Base-by-base conservation (phyloP, 1,140 invertebrate genomes). In the Hypsibius dujardini region DNA sequence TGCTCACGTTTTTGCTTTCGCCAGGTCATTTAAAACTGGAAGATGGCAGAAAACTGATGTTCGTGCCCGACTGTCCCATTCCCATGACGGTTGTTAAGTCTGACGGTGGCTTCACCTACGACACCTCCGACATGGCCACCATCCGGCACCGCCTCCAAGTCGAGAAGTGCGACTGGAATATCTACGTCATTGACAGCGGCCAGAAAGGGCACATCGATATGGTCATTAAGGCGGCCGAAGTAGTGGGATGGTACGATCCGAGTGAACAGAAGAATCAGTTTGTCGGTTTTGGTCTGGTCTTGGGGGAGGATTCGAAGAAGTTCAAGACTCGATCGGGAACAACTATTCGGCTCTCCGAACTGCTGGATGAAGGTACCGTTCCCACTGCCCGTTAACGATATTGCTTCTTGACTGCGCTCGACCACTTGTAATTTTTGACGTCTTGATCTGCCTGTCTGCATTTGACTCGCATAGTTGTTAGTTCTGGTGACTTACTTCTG, bases 311-410 rank as follows among this genome's bases (percentile, higher is more conserved):
- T 82, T 94, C 90, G 78, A 99, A 98, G 78, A 98, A 98, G 80
- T 98, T 99, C 77, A 99, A 98, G 82, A 98, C 95, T 1, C 84
- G 96, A 71, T 97, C 94, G 47, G 95, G 95, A 2, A 95, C 98
- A 74, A 95, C 93, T 2, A 87, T 99, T 0, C 86, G 90, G 74
- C 81, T 99, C 0, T 83, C 84, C 7, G 90, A 96, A 75, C 82
- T 99, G n/a, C 80, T 99, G 2, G 88, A 98, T 77, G 95, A 99
- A 85, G 95, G 88, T 67, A 67, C 42, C n/a, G 50, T 28, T 28
- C 28, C 28, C 28, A 28, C 28, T 28, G 28, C 28, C 28, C 28
- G 28, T 28, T 28, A 28, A 28, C 28, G 28, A 28, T 28, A 28
- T 28, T 28, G 28, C 28, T 28, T 28, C 28, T 28, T 28, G 28